These are phyloP conservation scores for Amiota communis DNA, from an alignment of 2,888 invertebrate species.

Conservation along the genomic window DNA sequence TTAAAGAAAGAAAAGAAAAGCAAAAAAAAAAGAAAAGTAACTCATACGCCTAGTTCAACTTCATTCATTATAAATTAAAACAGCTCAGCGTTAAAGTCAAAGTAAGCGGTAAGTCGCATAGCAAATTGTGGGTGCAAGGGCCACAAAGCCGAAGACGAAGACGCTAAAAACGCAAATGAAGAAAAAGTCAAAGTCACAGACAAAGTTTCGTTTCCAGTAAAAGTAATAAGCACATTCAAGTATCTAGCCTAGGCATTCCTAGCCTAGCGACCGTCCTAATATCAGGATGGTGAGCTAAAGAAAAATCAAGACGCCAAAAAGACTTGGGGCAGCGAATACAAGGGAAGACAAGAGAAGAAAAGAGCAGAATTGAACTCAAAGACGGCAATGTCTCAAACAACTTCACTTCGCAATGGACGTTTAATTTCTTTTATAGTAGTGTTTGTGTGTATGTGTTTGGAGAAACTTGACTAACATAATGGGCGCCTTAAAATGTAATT, in stretches of 20 bases:
- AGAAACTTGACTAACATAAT: constrained; percentile 23
- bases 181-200: constrained; percentile 44
- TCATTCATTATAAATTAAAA: constrained; percentile 29
- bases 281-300: background rate
- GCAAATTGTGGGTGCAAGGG: background rate
- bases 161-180: constrained; percentile 48
- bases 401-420: too few relatives aligned
- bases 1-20: constrained; percentile 40
- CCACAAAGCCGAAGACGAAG: constrained; percentile 2
- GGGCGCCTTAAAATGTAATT: constrained; percentile 29
- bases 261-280: too few relatives aligned
- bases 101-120: background rate
- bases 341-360: background rate
- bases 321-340: background rate
- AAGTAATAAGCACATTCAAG: constrained; percentile 60
- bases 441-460: constrained; percentile 16
- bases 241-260: background rate
- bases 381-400: too few relatives aligned
- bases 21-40: constrained; percentile 45
- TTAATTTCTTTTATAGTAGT: background rate
- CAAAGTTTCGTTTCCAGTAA: constrained; percentile 63
- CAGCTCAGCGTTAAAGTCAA: background rate
- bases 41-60: constrained; percentile 26
- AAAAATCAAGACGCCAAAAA: constrained; percentile 25
- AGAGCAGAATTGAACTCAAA: too few relatives aligned